Conservation (phyloP, 2,888 invertebrate genomes). For the Hirtodrosophila alboralis region DNA sequence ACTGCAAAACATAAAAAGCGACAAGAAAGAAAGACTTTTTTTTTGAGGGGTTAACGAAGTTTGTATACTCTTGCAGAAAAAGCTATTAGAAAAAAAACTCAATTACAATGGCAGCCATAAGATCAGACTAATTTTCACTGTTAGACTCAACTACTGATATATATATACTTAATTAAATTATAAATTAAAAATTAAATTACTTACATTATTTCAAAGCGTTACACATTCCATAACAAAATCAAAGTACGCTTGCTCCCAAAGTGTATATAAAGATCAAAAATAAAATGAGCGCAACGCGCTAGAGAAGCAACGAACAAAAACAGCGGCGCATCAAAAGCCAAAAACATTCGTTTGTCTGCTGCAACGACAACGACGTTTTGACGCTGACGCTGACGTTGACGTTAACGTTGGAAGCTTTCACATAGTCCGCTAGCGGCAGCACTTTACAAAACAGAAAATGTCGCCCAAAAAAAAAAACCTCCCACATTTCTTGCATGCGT, state of each 20-base stretch:
- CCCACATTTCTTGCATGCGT: conserved; percentile 63
- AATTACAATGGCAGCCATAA: too few relatives aligned
- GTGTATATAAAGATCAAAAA: conserved; percentile 29
- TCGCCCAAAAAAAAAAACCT: conserved; percentile 36
- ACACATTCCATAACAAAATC: too few relatives aligned
- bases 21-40: conserved; percentile 32
- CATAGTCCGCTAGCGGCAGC: conserved; percentile 26
- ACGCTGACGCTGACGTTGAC: conserved; percentile 10
- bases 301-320: conserved; percentile 8
- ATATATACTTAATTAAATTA: too few relatives aligned
- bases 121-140: too few relatives aligned
- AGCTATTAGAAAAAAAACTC: too few relatives aligned
- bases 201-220: too few relatives aligned
- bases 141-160: too few relatives aligned
- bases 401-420: conserved; percentile 50
- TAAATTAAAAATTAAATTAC: too few relatives aligned
- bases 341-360: conserved; percentile 2
- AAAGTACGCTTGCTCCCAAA: too few relatives aligned
- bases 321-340: conserved; percentile 38
- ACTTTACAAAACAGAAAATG: conserved; percentile 34
- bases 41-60: too few relatives aligned
- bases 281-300: conserved; percentile 38
- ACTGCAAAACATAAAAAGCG: conserved; percentile 38
- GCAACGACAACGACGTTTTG: neutral
- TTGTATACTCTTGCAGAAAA: too few relatives aligned